Conservation (phyloP, 2,113 vertebrate species). For the Tachycineta bicolor region DNA sequence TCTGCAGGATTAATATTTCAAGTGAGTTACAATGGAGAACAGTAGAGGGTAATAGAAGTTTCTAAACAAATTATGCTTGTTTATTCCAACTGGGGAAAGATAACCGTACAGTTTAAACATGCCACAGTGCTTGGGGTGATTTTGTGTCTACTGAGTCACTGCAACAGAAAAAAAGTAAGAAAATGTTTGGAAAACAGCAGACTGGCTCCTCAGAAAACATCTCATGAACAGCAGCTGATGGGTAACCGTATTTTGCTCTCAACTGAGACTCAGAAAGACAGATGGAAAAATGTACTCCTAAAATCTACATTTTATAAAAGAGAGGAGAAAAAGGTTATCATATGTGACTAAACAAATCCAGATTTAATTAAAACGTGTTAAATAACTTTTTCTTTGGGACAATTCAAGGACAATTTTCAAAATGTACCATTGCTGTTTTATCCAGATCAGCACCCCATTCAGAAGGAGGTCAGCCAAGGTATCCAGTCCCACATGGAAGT, state of each 20-base stretch:
- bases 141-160: neutral
- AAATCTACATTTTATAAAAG: neutral
- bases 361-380: neutral
- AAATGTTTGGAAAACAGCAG: neutral
- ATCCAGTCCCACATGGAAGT: neutral
- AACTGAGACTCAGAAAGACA: neutral
- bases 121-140: neutral
- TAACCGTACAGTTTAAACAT: neutral
- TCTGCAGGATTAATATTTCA: neutral
- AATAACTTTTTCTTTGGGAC: neutral
- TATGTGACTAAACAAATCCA: neutral
- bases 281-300: neutral
- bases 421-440: rapidly evolving
- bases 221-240: neutral
- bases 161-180: neutral
- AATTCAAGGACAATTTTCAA: neutral
- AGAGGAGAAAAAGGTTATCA: neutral
- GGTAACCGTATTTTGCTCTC: neutral
- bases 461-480: neutral
- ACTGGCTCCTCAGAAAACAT: neutral
- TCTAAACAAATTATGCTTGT: neutral
- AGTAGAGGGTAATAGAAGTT: neutral
- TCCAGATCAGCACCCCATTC: neutral
- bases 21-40: neutral
- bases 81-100: neutral